Conservation (phyloP, 1,140 invertebrate genomes). For the Macrocentrus cingulum region DNA sequence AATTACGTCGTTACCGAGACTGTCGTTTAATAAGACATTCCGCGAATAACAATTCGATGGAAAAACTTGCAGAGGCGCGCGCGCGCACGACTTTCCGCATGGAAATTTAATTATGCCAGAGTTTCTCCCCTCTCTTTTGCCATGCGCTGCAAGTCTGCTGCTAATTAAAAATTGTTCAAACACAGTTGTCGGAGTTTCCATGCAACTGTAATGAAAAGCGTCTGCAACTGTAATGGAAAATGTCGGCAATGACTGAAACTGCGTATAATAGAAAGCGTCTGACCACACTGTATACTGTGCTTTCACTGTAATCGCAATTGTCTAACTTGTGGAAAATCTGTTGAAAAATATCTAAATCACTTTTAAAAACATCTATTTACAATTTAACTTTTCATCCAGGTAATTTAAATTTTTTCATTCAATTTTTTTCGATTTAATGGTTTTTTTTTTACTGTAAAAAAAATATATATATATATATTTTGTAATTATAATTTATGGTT, state of each 20-base stretch:
- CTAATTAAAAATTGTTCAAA: slow-evolving; percentile 31
- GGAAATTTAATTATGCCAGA: slow-evolving; percentile 22
- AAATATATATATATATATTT: no score
- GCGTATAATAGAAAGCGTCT: slow-evolving; percentile 26
- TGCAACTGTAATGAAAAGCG: slow-evolving; percentile 25
- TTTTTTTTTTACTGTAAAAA: no score
- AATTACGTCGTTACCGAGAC: slow-evolving; percentile 20
- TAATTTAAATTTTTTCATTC: no score
- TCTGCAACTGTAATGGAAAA: slow-evolving; percentile 28
- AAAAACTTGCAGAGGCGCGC: slow-evolving; percentile 15
- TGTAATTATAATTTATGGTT: no score
- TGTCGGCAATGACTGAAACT: slow-evolving; percentile 21
- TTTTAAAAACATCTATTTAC: no score
- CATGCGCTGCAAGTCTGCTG: slow-evolving; percentile 9
- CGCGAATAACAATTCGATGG: slow-evolving; percentile 26
- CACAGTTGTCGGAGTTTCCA: slow-evolving; percentile 21
- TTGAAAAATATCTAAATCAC: no score
- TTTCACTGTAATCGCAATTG: slow-evolving; percentile 25
- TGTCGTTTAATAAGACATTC: slow-evolving; percentile 28
- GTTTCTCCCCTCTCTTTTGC: no score
- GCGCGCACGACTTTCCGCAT: slow-evolving; percentile 8
- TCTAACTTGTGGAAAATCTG: slow-evolving; percentile 7
- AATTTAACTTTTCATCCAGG: no score
- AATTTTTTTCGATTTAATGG: no score
- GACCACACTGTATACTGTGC: slow-evolving; percentile 17